Evolutionary conservation across 2,888 invertebrate species (phyloP).

Genomic region (Cosmorhoe ocellata): DNA sequence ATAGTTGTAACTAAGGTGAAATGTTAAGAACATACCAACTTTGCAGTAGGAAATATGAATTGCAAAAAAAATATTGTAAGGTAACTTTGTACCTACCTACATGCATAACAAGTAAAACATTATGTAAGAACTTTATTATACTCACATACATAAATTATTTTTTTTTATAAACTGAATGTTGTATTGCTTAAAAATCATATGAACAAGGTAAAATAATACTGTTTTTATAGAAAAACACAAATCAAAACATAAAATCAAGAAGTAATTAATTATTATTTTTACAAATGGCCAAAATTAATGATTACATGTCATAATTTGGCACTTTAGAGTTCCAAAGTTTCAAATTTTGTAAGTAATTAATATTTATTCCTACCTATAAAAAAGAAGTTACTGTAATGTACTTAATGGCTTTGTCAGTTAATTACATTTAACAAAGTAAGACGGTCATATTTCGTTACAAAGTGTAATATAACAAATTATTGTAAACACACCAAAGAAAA

Average conservation of each 20-base stretch:
- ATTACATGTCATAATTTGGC: conserved; percentile 12
- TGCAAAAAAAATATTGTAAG: too few species aligned
- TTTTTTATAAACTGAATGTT: too few species aligned
- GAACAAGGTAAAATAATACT: conserved; percentile 60
- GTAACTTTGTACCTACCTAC: neutral
- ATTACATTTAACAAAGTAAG: conserved; percentile 10
- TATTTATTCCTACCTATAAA: neutral
- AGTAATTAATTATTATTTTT: neutral
- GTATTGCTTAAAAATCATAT: conserved; percentile 43
- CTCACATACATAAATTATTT: too few species aligned
- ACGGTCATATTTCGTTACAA: conserved; percentile 25
- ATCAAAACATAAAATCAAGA: conserved; percentile 15
- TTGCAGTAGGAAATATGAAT: too few species aligned
- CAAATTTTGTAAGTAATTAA: too few species aligned
- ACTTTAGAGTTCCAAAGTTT: too few species aligned
- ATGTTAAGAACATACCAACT: conserved; percentile 11
- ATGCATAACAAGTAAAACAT: too few species aligned
- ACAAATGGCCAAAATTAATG: conserved; percentile 21
- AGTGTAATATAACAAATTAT: conserved; percentile 25
- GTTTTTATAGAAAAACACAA: conserved; percentile 40
- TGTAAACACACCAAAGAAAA: conserved; percentile 64
- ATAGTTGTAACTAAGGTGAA: neutral
- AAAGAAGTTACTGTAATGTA: conserved; percentile 2
- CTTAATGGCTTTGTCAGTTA: conserved; percentile 1
- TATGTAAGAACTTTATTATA: too few species aligned